Evolutionary conservation across 2,888 invertebrate genomes (phyloP), one percentile per base, ranked within the genome.

Genomic region (Synanthedon andrenaeformis): DNA sequence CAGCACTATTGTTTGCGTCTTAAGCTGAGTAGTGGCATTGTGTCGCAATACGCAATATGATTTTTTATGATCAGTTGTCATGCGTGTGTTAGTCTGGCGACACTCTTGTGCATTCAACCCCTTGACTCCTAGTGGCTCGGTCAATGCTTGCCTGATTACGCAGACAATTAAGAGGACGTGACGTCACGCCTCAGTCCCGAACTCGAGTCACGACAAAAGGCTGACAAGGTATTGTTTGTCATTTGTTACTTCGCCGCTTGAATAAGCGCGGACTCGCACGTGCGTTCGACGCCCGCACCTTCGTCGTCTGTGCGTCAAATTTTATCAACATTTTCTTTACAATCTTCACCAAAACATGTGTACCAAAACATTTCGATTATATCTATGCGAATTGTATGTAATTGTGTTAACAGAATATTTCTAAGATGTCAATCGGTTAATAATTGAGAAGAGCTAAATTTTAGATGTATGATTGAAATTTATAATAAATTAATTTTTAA

Each of bases 191-290:
- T 51, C 49, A 60, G 63, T 59, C 70, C 70, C 72, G 70, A 76
- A 73, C 76, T 71, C 65, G 65, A 69, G 70, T 74, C 79, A 75
- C 76, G 79, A 79, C 79, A 81, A 80, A 77, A 70, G 73, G 66
- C 74, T 82, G 82, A 84, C 83, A 82, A 81, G 75, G 74, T 64
- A 84, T 85, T 86, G 85, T 84, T 71, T 77, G 73, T 70, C 70
- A 72, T 70, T 69, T 66, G 67, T 65, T 66, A 64, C 60, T 60
- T 56, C 58, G 58, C 49, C 58, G 58, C 45, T 41, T 42, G 55
- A 23, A 35, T 45, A 41, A 45, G 45, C 14, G 14, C 45, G 13
- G 49, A 19, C 49, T 49, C 49, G 14, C n/a, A 19, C 53, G 49
- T 41, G 53, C 42, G 13, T 17, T 35, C 35, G 3, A 19, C 53